phyloP scores from a whole-genome alignment of 2,797 vertebrate genomes.

The Sciurus vulgaris region DNA sequence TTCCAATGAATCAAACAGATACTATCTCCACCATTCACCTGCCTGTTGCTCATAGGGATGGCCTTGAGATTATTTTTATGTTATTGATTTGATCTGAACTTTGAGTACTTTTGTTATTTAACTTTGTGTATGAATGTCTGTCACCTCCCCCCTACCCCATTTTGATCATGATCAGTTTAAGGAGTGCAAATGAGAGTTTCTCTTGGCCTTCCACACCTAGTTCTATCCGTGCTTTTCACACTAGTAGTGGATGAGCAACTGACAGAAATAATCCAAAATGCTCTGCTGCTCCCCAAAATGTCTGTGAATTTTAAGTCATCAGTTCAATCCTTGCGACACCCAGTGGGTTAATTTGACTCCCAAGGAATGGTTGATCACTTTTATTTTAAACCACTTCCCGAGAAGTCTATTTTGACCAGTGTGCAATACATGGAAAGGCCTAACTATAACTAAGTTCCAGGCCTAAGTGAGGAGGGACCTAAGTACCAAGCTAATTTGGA shows the following conservation, averaged over 20 bases:
- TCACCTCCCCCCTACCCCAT: neutral
- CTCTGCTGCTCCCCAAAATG: constrained; percentile 11
- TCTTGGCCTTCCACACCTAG: neutral
- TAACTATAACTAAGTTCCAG: neutral
- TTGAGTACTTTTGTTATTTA: constrained; percentile 31
- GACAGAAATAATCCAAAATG: constrained; percentile 53
- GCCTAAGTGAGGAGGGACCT: neutral
- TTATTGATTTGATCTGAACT: constrained; percentile 28
- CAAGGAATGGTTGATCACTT: neutral
- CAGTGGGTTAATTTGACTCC: neutral
- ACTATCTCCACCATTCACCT: neutral
- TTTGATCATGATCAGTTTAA: neutral
- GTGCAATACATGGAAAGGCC: neutral
- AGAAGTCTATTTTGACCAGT: constrained; percentile 32
- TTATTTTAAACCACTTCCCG: constrained; percentile 54
- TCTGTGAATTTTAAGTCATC: constrained; percentile 28
- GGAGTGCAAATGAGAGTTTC: neutral
- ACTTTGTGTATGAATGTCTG: constrained; percentile 2
- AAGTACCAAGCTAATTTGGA: constrained; percentile 11
- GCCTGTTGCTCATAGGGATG: neutral
- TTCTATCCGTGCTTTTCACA: neutral
- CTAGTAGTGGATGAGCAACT: constrained; percentile 32
- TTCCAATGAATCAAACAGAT: constrained; percentile 5
- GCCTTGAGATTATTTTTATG: neutral
- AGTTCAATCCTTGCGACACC: neutral